A percentile compares a stretch with the other conserved stretches of the same genome.
Conservation (phyloP, 2,113 vertebrate genomes). For the Pseudonaja textilis region DNA sequence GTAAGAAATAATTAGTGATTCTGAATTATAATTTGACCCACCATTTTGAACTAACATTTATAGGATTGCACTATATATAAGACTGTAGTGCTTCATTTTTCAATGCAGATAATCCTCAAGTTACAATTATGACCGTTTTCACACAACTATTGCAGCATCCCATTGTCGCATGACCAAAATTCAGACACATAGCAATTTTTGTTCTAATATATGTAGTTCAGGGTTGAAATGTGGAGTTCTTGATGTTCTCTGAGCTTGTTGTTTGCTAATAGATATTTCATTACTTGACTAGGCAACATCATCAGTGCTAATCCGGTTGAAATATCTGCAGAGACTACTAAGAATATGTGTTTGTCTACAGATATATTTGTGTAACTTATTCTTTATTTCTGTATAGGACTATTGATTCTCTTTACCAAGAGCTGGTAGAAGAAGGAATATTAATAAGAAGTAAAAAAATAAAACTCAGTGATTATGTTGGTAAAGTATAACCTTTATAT, state of each 20-base stretch:
- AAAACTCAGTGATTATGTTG: conserved; percentile 77
- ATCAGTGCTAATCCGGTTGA: neutral
- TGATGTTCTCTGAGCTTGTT: neutral
- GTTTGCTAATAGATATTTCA: neutral
- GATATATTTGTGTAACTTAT: neutral
- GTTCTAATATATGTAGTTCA: neutral
- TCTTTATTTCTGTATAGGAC: conserved; percentile 65
- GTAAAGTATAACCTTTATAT: conserved; percentile 64
- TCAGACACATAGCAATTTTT: neutral
- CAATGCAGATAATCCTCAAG: neutral
- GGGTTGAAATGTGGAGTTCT: neutral
- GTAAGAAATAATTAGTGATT: neutral
- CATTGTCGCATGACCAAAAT: neutral
- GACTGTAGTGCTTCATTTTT: neutral
- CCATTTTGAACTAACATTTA: neutral
- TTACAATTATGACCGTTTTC: neutral
- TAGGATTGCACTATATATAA: neutral
- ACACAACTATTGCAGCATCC: neutral
- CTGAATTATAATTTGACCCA: neutral
- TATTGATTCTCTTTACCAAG: conserved; percentile 79
- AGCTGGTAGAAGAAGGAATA: conserved; percentile 77
- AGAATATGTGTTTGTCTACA: neutral
- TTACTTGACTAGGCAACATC: neutral
- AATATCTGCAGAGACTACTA: neutral
- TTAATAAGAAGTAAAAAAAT: conserved; percentile 72